Conservation (phyloP, 2,113 vertebrate genomes). For the Anguilla rostrata region DNA sequence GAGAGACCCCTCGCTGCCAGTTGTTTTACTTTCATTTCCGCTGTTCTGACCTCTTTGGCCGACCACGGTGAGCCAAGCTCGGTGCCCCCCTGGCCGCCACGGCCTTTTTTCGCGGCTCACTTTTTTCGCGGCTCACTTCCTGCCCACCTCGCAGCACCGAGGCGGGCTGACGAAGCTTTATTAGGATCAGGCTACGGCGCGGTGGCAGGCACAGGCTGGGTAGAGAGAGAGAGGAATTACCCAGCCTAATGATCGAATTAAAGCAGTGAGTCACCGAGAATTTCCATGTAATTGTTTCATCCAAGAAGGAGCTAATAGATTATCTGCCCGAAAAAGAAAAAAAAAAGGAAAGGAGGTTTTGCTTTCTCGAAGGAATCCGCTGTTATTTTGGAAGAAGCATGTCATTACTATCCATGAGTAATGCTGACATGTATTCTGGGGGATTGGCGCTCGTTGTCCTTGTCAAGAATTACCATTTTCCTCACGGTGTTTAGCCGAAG, state of each 20-base stretch:
- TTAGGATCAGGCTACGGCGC: constrained; percentile 51
- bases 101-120: too few relatives aligned
- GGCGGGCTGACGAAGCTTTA: constrained; percentile 66
- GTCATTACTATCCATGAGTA: not conserved
- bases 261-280: constrained; percentile 74
- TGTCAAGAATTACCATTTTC: not conserved
- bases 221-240: constrained; percentile 53
- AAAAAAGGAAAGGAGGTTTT: constrained; percentile 41
- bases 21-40: constrained; percentile 14
- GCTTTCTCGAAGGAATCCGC: constrained; percentile 66
- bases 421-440: not conserved
- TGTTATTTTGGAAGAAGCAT: constrained; percentile 44
- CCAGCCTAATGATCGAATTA: constrained; percentile 77
- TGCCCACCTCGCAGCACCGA: constrained; percentile 38
- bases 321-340: constrained; percentile 56
- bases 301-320: constrained; percentile 64
- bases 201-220: constrained; percentile 47
- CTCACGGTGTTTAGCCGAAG: not conserved
- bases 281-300: constrained; percentile 66
- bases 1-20: not conserved
- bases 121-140: too few relatives aligned
- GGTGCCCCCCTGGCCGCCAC: not conserved
- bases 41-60: not conserved
- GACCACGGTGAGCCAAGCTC: not conserved
- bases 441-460: not conserved